Evolutionary conservation across 2,113 vertebrate species (phyloP).

Genomic region (Paramormyrops kingsleyae): DNA sequence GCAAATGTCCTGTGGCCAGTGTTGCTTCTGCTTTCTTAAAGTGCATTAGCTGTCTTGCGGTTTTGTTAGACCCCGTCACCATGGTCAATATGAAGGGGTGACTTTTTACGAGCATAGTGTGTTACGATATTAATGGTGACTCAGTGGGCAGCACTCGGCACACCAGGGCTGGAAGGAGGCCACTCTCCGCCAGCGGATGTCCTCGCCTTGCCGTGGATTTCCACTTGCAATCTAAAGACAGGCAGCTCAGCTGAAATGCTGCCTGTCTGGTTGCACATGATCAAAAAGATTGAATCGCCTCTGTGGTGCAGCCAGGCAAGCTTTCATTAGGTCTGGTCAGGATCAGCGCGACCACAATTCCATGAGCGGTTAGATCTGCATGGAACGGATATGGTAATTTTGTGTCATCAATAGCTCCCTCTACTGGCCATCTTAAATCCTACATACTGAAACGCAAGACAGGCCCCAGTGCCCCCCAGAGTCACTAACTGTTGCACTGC

Average conservation of each 20-base stretch:
- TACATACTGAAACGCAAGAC: background rate
- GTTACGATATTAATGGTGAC: background rate
- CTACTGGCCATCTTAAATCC: slow-evolving; percentile 8
- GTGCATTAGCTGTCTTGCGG: background rate
- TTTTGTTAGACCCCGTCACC: background rate
- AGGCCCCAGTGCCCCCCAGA: background rate
- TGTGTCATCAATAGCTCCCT: slow-evolving; percentile 12
- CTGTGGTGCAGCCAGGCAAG: background rate
- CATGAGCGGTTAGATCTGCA: background rate
- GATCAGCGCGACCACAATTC: background rate
- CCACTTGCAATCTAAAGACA: background rate
- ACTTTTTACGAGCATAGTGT: background rate
- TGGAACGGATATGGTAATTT: background rate
- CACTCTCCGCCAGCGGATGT: no score
- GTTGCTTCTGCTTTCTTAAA: background rate
- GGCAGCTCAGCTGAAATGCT: background rate
- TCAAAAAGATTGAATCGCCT: background rate
- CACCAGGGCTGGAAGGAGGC: background rate
- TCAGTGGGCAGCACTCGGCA: background rate
- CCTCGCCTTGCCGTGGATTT: background rate
- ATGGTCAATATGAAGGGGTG: background rate
- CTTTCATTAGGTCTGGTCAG: background rate
- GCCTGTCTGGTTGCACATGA: background rate
- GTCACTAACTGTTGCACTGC: background rate
- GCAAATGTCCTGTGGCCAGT: background rate